Evolutionary conservation across 2,113 vertebrate genomes (phyloP).

Genomic region (Chrysemys picta): DNA sequence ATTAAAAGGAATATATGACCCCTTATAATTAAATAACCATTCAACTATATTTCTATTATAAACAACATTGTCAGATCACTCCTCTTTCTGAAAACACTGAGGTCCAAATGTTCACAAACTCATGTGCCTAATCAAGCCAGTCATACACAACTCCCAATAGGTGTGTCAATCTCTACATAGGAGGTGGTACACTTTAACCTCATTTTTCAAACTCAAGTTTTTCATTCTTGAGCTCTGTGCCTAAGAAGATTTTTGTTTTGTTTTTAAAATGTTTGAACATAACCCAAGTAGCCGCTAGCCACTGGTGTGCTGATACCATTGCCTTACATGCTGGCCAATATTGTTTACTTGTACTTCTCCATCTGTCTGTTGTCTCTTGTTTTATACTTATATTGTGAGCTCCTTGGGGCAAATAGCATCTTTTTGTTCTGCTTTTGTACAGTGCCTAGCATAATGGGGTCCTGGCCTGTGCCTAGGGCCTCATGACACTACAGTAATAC

Average conservation of each 20-base stretch:
- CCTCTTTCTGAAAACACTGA: background rate
- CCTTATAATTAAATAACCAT: too few species aligned
- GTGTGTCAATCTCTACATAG: background rate
- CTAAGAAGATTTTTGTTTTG: background rate
- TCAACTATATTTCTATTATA: too few species aligned
- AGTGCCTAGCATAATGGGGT: background rate
- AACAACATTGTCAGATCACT: background rate
- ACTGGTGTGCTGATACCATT: background rate
- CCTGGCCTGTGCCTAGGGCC: background rate
- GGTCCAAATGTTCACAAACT: background rate
- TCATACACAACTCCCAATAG: background rate
- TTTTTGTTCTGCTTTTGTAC: background rate
- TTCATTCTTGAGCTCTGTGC: background rate
- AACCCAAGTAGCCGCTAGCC: background rate
- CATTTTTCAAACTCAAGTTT: background rate
- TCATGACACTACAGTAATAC: background rate
- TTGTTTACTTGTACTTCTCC: too few species aligned
- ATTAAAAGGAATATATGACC: too few species aligned
- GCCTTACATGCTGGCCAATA: background rate
- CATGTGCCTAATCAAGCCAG: background rate
- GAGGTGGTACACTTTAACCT: background rate
- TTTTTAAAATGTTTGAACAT: background rate
- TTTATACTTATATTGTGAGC: background rate
- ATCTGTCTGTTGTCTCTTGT: background rate
- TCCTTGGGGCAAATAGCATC: background rate